Evolutionary conservation across 2,797 vertebrate species (phyloP).

Genomic region (Coendou prehensilis): DNA sequence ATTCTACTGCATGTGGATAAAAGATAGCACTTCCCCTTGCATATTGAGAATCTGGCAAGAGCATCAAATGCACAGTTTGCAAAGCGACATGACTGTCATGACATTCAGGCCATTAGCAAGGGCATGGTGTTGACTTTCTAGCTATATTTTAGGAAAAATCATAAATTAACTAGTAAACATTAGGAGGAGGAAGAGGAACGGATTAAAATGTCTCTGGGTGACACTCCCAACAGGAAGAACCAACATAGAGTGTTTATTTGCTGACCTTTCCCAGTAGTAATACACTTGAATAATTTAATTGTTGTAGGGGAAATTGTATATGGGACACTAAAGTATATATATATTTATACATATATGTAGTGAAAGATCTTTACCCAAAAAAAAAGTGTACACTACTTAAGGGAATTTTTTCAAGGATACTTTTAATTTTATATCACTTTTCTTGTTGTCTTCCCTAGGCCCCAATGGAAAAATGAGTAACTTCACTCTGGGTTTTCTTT

Average conservation of each 20-base stretch:
- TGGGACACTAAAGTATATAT: background rate
- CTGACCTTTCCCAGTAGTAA: background rate
- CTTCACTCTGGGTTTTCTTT: background rate
- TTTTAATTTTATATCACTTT: constrained; percentile 19
- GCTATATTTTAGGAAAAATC: constrained; percentile 24
- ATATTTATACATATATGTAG: background rate
- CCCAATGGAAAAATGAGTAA: background rate
- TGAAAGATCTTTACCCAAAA: background rate
- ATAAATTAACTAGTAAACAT: background rate
- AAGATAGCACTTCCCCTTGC: background rate
- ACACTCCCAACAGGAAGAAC: background rate
- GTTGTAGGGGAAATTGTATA: background rate
- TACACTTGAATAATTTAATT: background rate
- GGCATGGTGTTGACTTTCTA: background rate
- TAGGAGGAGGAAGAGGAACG: background rate
- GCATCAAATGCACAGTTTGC: background rate
- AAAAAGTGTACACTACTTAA: background rate
- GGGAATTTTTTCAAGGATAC: background rate
- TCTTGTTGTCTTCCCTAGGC: background rate
- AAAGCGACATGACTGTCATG: background rate
- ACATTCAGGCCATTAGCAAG: background rate
- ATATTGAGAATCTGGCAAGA: background rate
- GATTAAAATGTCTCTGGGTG: constrained; percentile 15
- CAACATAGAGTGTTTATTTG: background rate
- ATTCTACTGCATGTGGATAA: background rate